A percentile compares a stretch with the other conserved stretches of the same genome.
phyloP scores from a whole-genome alignment of 1,140 invertebrate genomes.

The Popillia japonica region DNA sequence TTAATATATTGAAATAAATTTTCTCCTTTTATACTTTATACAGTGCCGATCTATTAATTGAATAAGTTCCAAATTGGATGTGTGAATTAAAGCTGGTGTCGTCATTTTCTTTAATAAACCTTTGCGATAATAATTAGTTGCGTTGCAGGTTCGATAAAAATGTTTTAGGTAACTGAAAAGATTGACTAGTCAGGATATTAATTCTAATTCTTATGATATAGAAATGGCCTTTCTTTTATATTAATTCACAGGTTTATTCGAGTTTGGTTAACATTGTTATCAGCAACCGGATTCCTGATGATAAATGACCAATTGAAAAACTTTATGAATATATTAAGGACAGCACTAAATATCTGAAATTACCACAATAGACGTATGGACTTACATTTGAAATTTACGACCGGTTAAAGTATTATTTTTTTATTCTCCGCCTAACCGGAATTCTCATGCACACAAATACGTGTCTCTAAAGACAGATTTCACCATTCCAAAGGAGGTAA shows the following conservation, averaged over 20 bases:
- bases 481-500: not conserved
- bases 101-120: not conserved
- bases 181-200: too few species aligned
- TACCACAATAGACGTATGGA: not conserved
- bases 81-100: not conserved
- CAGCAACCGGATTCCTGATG: not conserved
- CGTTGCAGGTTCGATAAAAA: not conserved
- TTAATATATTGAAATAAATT: not conserved
- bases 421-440: not conserved
- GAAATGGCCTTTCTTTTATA: too few species aligned
- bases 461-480: not conserved
- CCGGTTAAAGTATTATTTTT: not conserved
- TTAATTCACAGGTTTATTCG: too few species aligned
- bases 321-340: conserved; percentile 14
- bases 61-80: conserved; percentile 5
- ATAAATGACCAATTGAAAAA: conserved; percentile 2
- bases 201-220: too few species aligned
- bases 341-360: not conserved
- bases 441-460: conserved; percentile 3
- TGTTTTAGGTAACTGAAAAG: not conserved
- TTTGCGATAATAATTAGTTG: not conserved
- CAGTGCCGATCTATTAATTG: not conserved
- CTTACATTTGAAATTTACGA: not conserved
- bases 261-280: too few species aligned
- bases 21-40: too few species aligned